Evolutionary conservation across 1,140 invertebrate genomes (phyloP), one percentile per base, ranked within the genome.

Genomic region (Zaprionus capensis): DNA sequence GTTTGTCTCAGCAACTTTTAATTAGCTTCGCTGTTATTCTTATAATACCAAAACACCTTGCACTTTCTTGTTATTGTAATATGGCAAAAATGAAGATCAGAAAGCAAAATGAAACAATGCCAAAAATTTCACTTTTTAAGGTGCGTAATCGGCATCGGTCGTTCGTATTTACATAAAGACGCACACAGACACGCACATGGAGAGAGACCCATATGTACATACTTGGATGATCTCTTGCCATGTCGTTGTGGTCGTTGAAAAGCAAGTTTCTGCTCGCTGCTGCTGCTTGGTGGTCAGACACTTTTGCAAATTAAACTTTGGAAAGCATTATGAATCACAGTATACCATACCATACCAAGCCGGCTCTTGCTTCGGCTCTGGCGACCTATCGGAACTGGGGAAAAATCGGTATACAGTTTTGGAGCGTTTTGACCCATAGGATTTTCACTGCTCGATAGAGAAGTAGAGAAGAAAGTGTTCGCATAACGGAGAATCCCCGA

Each of bases 71-170:
- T 20, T 28, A 34, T 41, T 17, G 12, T 26, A 58, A 34, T 58
- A 58, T 34, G 51, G 24, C 51, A 56, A 51, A 61, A 75, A 56
- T 67, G 41, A 71, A 53, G 28, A 77, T 58, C 58, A 62, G 71
- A 71, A 82, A 82, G 70, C 68, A 44, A 74, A 83, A 80, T 71
- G 71, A 87, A 78, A 90, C 70, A 87, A 71, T 71, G 56, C 67
- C 67, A 81, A 73, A 87, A 88, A 80, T 88, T 88, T 88, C 85
- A 88, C 85, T 88, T 88, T 88, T 88, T 85, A 90, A 88, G 85
- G 86, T 88, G 85, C 85, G 86, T 88, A 90, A 88, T 90, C 85
- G 81, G 81, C 72, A 49, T 76, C 38, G 72, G 80, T 73, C 71
- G 69, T 51, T 66, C 51, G 31, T 49, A 75, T 75, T 75, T 75